These are phyloP conservation scores for Cynaeus angustus DNA, from an alignment of 2,888 invertebrate genomes.

Conservation along the genomic window DNA sequence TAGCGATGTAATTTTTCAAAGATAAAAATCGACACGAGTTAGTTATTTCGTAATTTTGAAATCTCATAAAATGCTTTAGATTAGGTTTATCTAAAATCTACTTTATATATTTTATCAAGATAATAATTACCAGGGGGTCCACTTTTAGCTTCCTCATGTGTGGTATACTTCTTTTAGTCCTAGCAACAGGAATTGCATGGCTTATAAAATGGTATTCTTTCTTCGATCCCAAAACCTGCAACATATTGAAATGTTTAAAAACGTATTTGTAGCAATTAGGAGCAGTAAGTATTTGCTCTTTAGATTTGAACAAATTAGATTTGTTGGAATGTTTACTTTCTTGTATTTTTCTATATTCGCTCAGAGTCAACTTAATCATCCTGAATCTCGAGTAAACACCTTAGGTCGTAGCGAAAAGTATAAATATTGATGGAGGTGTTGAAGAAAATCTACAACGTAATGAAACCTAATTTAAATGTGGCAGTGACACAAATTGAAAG, in stretches of 20 bases:
- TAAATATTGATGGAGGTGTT: conserved; percentile 26
- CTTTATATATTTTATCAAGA: conserved; percentile 71
- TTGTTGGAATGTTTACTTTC: conserved; percentile 2
- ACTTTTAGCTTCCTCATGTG: conserved; percentile 91
- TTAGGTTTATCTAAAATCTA: neutral
- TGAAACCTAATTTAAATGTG: conserved; percentile 26
- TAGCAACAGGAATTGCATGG: conserved; percentile 90
- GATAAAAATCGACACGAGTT: neutral
- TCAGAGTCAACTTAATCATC: conserved; percentile 17
- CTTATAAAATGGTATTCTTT: conserved; percentile 97
- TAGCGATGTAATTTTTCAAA: too few species aligned
- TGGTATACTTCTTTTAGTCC: conserved; percentile 90
- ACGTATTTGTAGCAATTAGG: conserved; percentile 4
- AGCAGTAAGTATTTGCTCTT: neutral
- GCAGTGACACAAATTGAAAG: conserved; percentile 23
- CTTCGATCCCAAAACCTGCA: conserved; percentile 90
- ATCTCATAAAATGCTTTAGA: neutral
- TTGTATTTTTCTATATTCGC: neutral
- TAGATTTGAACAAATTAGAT: conserved; percentile 8
- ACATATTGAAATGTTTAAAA: conserved; percentile 56
- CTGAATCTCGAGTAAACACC: conserved; percentile 11
- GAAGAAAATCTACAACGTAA: conserved; percentile 11
- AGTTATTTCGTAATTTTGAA: neutral
- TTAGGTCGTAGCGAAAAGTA: conserved; percentile 10
- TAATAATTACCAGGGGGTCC: conserved; percentile 95